A percentile compares a stretch with the other conserved stretches of the same genome.
phyloP scores from a whole-genome alignment of 2,888 invertebrate species.

The Tenthredo livida region DNA sequence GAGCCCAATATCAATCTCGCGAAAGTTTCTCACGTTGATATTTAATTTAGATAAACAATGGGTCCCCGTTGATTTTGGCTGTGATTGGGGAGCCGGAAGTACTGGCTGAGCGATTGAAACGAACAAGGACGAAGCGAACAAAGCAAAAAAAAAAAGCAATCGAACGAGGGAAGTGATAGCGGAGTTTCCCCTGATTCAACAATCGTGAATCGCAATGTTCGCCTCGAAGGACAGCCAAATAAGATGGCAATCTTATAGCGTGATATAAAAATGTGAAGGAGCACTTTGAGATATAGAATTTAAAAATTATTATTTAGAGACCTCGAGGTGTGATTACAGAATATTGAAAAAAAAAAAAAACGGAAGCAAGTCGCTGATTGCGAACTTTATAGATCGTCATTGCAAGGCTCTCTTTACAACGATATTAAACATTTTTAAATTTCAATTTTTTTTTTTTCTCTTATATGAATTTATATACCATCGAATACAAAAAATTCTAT shows the following conservation, averaged over 20 bases:
- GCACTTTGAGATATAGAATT: not conserved
- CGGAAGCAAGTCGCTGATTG: not conserved
- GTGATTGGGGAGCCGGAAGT: not conserved
- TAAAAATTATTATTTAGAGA: not conserved
- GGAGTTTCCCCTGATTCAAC: not conserved
- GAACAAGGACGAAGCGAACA: not conserved
- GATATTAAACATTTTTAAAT: not conserved
- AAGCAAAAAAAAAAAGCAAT: slow-evolving; percentile 11
- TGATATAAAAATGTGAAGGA: not conserved
- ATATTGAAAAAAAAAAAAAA: not conserved
- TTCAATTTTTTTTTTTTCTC: not conserved
- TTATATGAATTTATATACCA: not conserved
- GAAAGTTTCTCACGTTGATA: not conserved
- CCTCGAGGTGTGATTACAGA: not conserved
- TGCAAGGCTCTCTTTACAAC: not conserved
- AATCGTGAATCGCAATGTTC: slow-evolving; percentile 9
- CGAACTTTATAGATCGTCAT: not conserved
- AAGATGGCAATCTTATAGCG: not conserved
- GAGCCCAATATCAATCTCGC: not conserved
- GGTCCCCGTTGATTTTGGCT: not conserved
- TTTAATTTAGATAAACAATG: slow-evolving; percentile 19
- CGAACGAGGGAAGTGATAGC: slow-evolving; percentile 24
- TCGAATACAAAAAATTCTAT: not conserved
- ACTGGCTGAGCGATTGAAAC: not conserved
- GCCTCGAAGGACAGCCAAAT: not conserved